These are phyloP conservation scores for Phorcus lineatus DNA, from an alignment of 2,888 invertebrate species.

Conservation along the genomic window DNA sequence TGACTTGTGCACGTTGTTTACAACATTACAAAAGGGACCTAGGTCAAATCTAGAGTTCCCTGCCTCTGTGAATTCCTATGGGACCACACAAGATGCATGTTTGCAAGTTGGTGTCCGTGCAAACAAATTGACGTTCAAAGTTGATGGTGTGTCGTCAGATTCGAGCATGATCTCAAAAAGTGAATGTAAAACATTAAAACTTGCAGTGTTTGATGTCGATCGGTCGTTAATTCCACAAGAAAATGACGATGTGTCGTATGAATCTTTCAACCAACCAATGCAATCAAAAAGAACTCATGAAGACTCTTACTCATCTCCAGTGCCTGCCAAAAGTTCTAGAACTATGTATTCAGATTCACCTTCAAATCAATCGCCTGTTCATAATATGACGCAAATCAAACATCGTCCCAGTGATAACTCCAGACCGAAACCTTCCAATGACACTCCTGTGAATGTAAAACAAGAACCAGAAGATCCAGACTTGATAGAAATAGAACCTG, in stretches of 20 bases:
- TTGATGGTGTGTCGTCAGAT: background rate
- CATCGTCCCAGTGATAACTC: background rate
- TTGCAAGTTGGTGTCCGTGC: background rate
- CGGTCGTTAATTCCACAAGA: background rate
- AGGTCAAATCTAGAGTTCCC: background rate
- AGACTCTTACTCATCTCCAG: background rate
- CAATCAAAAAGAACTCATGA: background rate
- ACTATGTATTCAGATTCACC: background rate
- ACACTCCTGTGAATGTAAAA: constrained; percentile 5
- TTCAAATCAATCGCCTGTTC: background rate
- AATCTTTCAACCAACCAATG: background rate
- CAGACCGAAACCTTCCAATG: background rate
- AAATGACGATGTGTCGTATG: background rate
- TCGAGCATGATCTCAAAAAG: background rate
- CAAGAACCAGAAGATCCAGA: constrained; percentile 13
- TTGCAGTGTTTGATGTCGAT: background rate
- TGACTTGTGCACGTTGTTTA: background rate
- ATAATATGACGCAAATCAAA: background rate
- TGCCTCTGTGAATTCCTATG: background rate
- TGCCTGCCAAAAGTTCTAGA: background rate
- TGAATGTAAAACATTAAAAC: constrained; percentile 11
- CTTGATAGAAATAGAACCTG: constrained; percentile 10
- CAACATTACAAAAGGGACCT: background rate
- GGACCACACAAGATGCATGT: background rate
- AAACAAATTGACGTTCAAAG: constrained; percentile 8